Conservation (phyloP, 2,888 invertebrate genomes). For the Ellobium chinense region DNA sequence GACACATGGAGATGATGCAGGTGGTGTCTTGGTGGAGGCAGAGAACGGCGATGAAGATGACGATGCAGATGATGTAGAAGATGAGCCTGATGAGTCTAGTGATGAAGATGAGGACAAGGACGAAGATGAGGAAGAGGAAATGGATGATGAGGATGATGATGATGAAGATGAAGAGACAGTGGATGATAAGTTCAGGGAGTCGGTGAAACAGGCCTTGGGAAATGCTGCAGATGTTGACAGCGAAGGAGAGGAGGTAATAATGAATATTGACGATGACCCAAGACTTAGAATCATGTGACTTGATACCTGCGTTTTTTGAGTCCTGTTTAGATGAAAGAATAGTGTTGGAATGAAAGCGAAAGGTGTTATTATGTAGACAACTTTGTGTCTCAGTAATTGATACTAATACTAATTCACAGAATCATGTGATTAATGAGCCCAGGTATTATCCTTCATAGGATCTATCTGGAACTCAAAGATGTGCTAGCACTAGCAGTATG, state of each 20-base stretch:
- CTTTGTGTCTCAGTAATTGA: too few relatives aligned
- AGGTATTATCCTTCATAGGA: too few relatives aligned
- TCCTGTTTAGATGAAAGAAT: too few relatives aligned
- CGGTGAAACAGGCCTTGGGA: conserved; percentile 86
- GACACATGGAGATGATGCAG: conserved; percentile 5
- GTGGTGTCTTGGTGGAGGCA: conserved; percentile 8
- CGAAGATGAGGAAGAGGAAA: conserved; percentile 39
- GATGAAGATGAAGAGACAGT: conserved; percentile 49
- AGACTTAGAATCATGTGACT: too few relatives aligned
- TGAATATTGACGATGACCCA: too few relatives aligned
- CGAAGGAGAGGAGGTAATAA: conserved; percentile 25
- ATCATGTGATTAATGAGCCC: too few relatives aligned
- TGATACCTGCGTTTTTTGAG: too few relatives aligned
- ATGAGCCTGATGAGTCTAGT: conserved; percentile 42
- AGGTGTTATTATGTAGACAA: too few relatives aligned
- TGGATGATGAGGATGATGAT: conserved; percentile 42
- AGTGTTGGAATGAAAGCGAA: too few relatives aligned
- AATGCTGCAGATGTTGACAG: conserved; percentile 80
- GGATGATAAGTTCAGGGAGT: conserved; percentile 85
- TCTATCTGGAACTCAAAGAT: too few relatives aligned
- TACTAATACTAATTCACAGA: too few relatives aligned
- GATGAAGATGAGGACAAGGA: conserved; percentile 43
- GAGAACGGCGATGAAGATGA: conserved; percentile 8
- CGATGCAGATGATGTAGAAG: conserved; percentile 22
- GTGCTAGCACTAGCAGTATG: too few relatives aligned